Evolutionary conservation across 2,888 invertebrate genomes (phyloP), one percentile per base, ranked within the genome.

Genomic region (Harpalus rubripes): DNA sequence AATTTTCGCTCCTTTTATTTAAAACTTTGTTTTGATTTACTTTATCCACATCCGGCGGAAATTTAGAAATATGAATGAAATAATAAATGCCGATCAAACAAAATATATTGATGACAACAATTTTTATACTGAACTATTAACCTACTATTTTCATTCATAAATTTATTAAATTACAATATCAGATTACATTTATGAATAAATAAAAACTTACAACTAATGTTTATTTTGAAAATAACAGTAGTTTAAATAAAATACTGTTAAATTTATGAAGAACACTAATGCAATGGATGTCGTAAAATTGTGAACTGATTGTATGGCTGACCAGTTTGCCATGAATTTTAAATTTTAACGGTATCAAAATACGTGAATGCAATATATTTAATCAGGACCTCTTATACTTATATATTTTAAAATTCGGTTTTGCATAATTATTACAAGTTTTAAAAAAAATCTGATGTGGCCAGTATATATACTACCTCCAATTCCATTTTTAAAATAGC

Each of bases 31-130:
- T 63, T 65, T 59, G 39, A 74, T 59, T 63, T 61, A 18, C 22
- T 56, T 78, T 84, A 26, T 84, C 78, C 26, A 84, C 78, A 84
- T 84, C 84, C 84, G 84, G 39, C 78, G 81, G 72, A 81, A 68
- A 58, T 81, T 56, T 26, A 52, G 68, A 68, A 44, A 81, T 72
- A 84, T 84, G 84, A 84, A 84, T 84, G 84, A 84, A 84, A 61
- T 59, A 16, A 76, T 44, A 32, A 68, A n/a, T 39, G 68, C 18
- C 15, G 16, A 74, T 7, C 15, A 15, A 16, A 74, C 18, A 74
- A 44, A 16, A 44, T 22, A 44, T 18, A 58, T 26, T 76, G 26
- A 58, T 58, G 78, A 78, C 26, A 56, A 16, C n/a, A 32, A 15
- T 15, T 26, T 58, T 78, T 15, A 52, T 58, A 72, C 76, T 59